These are phyloP conservation scores for Gastrophryne carolinensis DNA, from an alignment of 2,797 vertebrate species.

Conservation along the genomic window DNA sequence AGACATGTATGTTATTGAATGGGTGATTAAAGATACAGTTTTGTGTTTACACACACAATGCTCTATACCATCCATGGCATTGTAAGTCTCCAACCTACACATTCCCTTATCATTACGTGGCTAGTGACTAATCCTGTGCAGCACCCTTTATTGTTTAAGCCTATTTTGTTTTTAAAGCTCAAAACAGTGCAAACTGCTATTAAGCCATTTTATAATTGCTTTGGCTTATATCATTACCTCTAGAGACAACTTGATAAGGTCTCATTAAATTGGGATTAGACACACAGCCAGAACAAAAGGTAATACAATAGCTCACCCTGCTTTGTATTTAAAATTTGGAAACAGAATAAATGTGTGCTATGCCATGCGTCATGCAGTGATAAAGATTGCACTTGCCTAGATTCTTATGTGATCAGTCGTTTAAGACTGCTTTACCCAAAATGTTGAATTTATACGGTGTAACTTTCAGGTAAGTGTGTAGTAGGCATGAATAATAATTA, in stretches of 20 bases:
- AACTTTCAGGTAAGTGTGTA: no score
- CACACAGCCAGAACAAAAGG: background rate
- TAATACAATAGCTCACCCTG: background rate
- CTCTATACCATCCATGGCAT: background rate
- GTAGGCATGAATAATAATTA: no score
- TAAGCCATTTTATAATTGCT: conserved; percentile 7
- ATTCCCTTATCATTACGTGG: background rate
- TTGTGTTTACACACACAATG: no score
- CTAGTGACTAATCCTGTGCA: background rate
- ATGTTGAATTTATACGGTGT: no score
- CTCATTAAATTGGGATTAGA: conserved; percentile 23
- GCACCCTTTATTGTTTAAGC: background rate
- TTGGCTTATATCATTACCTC: background rate
- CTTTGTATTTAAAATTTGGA: background rate
- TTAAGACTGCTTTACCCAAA: no score
- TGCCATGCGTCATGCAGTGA: background rate
- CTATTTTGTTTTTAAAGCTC: background rate
- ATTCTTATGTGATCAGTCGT: no score
- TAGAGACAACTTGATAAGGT: conserved; percentile 14
- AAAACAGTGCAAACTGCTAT: background rate
- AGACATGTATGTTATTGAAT: no score
- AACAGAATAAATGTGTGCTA: background rate
- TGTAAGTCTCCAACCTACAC: no score
- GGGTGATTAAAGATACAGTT: no score
- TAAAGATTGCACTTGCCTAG: background rate